Percentiles rank a stretch among this genome's conserved stretches.
Evolutionary conservation across 2,113 vertebrate genomes (phyloP).

Genomic region (Lepidothrix coronata): DNA sequence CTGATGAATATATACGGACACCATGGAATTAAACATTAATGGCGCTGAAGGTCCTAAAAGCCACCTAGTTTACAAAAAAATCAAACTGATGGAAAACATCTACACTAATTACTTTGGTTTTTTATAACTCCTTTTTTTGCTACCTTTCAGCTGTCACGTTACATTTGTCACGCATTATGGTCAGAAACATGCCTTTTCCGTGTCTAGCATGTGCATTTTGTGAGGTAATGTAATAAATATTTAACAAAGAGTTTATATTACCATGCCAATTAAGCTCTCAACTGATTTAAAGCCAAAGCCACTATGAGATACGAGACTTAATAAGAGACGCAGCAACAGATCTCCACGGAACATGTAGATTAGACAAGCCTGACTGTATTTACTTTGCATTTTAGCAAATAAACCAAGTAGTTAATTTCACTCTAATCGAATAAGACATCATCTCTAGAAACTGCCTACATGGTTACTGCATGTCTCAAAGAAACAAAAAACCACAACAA

Average conservation of each 20-base stretch:
- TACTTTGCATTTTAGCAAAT: neutral
- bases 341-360: neutral
- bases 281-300: constrained; percentile 52
- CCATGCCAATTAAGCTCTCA: constrained; percentile 41
- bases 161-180: neutral
- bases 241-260: constrained; percentile 53
- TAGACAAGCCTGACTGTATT: neutral
- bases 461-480: neutral
- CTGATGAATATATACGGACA: neutral
- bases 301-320: neutral
- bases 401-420: neutral
- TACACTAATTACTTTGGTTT: neutral
- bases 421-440: neutral
- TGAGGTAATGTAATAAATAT: constrained; percentile 44
- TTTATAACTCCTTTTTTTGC: neutral
- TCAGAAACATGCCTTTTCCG: neutral
- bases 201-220: constrained; percentile 8
- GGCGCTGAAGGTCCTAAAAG: neutral
- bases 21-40: constrained; percentile 17
- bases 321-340: neutral
- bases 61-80: neutral
- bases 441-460: neutral
- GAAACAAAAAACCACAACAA: neutral
- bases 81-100: neutral
- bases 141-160: constrained; percentile 30